Base-by-base conservation (phyloP, 2,888 invertebrate species). In the Hirtodrosophila confusa region DNA sequence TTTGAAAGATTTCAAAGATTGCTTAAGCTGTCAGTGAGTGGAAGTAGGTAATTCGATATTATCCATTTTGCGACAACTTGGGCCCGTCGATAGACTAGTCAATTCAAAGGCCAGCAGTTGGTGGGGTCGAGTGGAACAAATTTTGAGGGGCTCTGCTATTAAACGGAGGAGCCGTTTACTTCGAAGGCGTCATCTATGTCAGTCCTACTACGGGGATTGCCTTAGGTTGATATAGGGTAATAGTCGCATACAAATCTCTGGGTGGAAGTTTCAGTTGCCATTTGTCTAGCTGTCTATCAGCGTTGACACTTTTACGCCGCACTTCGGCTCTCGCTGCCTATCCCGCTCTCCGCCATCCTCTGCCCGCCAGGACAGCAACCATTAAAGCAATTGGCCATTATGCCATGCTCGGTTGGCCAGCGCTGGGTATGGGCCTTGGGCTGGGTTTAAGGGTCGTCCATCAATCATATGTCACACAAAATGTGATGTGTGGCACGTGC, bases 331-430 rank as follows among this genome's bases (percentile, higher is more conserved):
- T 39, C 0, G 29, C 4, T 4, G 33, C 31, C 27, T 6, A 27
- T 17, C 17, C 17, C 17, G 17, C 27, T 27, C 27, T 5, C 27
- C 27, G 4, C 4, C 27, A 17, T 12, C 12, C 11, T n/a, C 11
- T 27, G 24, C 11, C 7, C 27, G 9, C 12, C 9, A 37, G 31
- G 29, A 31, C 9, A 29, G 23, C 58, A 24, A 24, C 57, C 64
- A 70, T 70, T 70, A 72, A 62, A 58, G 45, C 74, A 72, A 72
- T 72, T 72, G 71, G 74, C 68, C 74, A 72, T 72, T 67, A 73
- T 53, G 45, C 44, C 45, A 66, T 50, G 71, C 71, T 73, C 67
- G 53, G 56, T 50, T 71, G 53, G 49, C 56, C 47, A 36, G 24
- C 43, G 33, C 40, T 39, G 45, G 40, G 45, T 33, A 23, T 17